Percentiles rank a stretch among this genome's conserved stretches.
Evolutionary conservation across 2,888 invertebrate species (phyloP).

Genomic region (Acleris cristana): DNA sequence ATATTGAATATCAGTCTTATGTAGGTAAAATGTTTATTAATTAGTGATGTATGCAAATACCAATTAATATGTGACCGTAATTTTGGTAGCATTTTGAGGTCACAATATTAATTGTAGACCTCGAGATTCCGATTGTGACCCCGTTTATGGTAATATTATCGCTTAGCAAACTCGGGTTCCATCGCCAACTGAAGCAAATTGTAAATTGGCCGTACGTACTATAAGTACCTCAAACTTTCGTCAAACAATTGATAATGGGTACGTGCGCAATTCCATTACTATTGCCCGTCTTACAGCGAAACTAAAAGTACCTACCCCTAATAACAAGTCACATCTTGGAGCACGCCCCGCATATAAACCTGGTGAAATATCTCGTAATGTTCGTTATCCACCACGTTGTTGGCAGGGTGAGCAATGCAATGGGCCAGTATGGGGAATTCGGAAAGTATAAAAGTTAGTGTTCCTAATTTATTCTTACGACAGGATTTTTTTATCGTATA

Average conservation of each 20-base stretch:
- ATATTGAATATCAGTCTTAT: too few relatives aligned
- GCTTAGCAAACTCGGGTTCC: conserved; percentile 9
- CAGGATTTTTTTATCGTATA: too few relatives aligned
- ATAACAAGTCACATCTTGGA: too few relatives aligned
- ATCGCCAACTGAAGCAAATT: conserved; percentile 24
- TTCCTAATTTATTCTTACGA: too few relatives aligned
- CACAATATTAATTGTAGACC: neutral
- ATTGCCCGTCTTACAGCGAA: neutral
- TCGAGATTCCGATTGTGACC: conserved; percentile 4
- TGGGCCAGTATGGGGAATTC: too few relatives aligned
- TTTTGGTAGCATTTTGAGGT: neutral
- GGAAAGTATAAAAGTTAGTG: too few relatives aligned
- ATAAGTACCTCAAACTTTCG: conserved; percentile 9
- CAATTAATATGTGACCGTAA: neutral
- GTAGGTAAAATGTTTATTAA: too few relatives aligned
- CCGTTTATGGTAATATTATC: conserved; percentile 24
- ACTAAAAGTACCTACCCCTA: too few relatives aligned
- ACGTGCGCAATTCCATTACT: neutral
- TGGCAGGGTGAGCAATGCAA: too few relatives aligned
- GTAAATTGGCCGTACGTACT: conserved; percentile 26
- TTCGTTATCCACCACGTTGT: too few relatives aligned
- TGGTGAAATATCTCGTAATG: too few relatives aligned
- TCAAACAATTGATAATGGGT: conserved; percentile 17
- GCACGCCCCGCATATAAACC: too few relatives aligned
- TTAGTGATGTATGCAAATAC: neutral